Conservation (phyloP, 2,113 vertebrate genomes). For the Lontra canadensis region DNA sequence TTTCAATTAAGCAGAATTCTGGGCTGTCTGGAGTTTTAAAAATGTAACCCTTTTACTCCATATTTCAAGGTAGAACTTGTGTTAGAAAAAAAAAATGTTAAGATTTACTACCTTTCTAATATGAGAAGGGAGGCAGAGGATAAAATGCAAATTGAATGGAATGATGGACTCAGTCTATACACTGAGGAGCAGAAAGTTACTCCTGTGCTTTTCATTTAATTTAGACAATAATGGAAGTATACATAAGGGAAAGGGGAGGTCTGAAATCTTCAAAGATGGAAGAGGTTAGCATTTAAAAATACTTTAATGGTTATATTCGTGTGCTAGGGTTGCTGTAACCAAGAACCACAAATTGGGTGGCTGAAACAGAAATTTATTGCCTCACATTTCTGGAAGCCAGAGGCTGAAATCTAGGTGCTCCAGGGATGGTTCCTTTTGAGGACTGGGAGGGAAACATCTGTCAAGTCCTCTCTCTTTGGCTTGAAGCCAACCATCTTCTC, state of each 20-base stretch:
- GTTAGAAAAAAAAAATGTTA: not conserved
- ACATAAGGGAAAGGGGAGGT: rapidly evolving
- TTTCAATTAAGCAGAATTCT: slow-evolving; percentile 55
- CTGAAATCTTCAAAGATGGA: not conserved
- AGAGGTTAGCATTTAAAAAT: not conserved
- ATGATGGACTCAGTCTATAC: not conserved
- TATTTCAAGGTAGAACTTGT: not conserved
- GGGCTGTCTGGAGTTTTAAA: not conserved
- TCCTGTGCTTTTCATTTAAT: not conserved
- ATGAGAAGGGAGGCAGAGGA: not conserved
- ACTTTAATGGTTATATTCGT: not conserved
- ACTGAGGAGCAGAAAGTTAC: not conserved
- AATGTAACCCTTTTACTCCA: not conserved
- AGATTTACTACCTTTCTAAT: not conserved
- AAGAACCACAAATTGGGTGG: not conserved
- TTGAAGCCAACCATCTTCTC: not conserved
- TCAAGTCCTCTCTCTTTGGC: not conserved
- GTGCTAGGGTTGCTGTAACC: not conserved
- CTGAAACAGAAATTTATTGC: not conserved
- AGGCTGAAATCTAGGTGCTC: not conserved
- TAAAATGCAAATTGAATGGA: not conserved
- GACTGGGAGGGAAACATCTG: not conserved
- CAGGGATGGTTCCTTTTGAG: not conserved
- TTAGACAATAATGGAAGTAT: not conserved
- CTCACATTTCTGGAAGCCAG: not conserved